Percentiles rank a stretch among this genome's conserved stretches.
phyloP scores from a whole-genome alignment of 2,113 vertebrate genomes.

The Ancistrus triradiatus region DNA sequence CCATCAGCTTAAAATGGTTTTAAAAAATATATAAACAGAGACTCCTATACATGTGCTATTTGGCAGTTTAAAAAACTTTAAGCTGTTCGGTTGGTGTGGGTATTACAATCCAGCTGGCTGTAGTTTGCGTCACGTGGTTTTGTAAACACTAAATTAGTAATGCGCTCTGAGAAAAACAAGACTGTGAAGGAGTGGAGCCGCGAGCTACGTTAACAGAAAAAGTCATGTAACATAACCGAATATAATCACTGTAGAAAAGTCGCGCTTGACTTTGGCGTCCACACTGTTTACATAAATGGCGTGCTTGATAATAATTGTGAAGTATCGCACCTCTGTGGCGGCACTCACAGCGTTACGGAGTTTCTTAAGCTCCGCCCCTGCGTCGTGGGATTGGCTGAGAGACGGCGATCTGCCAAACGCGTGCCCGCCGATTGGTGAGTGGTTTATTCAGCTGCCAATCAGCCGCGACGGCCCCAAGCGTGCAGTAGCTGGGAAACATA shows the following conservation, averaged over 20 bases:
- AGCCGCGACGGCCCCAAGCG: conserved; percentile 62
- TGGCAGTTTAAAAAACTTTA: too few relatives aligned
- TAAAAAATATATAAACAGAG: neutral
- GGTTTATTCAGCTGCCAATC: conserved; percentile 70
- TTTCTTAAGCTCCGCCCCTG: conserved; percentile 58
- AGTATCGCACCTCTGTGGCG: conserved; percentile 26
- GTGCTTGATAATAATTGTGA: conserved; percentile 6
- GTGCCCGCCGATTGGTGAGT: conserved; percentile 58
- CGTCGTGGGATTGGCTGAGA: conserved; percentile 62
- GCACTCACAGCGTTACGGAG: conserved; percentile 11
- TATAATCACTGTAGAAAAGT: neutral
- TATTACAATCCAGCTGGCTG: neutral
- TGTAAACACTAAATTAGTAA: conserved; percentile 10
- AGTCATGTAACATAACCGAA: too few relatives aligned
- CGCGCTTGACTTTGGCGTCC: neutral
- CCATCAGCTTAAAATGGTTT: neutral
- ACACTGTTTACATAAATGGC: neutral
- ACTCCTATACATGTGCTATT: neutral
- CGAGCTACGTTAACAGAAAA: too few relatives aligned
- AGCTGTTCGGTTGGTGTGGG: too few relatives aligned
- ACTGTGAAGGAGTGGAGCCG: too few relatives aligned
- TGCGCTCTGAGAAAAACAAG: neutral
- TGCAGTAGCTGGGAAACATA: conserved; percentile 59
- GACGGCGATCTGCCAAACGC: conserved; percentile 41
- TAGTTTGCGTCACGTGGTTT: neutral